Conservation (phyloP, 1,140 invertebrate species). For the Lasaia peninsularis region DNA sequence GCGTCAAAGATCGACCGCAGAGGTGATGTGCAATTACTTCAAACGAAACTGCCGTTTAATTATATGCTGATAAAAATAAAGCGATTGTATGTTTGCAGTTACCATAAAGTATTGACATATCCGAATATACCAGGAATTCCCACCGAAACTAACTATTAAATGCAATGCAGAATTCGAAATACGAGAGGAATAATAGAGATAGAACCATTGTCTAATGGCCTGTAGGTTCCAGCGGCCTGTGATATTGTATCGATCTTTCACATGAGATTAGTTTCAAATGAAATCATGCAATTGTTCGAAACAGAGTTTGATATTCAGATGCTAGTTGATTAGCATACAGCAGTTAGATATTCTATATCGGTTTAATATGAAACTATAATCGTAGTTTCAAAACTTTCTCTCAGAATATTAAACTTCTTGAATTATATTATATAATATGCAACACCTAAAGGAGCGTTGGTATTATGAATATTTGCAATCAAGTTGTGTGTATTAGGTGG, state of each 20-base stretch:
- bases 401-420: too few species aligned
- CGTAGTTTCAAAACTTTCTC: neutral
- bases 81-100: neutral
- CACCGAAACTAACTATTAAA: constrained; percentile 7
- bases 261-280: constrained; percentile 8
- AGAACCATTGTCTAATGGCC: constrained; percentile 16
- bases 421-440: too few species aligned
- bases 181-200: constrained; percentile 21
- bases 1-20: too few species aligned
- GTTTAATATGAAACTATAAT: neutral
- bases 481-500: too few species aligned
- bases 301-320: constrained; percentile 3
- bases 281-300: constrained; percentile 15
- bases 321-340: neutral
- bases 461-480: too few species aligned
- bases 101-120: neutral
- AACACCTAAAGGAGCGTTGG: too few species aligned
- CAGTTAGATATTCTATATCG: neutral
- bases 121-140: neutral
- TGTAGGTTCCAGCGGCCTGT: constrained; percentile 15
- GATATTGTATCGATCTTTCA: constrained; percentile 16
- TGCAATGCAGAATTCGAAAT: constrained; percentile 12
- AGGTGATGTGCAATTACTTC: too few species aligned
- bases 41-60: too few species aligned
- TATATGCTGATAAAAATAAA: too few species aligned